Evolutionary conservation across 1,140 invertebrate species (phyloP).

Genomic region (Eufriesea mexicana): DNA sequence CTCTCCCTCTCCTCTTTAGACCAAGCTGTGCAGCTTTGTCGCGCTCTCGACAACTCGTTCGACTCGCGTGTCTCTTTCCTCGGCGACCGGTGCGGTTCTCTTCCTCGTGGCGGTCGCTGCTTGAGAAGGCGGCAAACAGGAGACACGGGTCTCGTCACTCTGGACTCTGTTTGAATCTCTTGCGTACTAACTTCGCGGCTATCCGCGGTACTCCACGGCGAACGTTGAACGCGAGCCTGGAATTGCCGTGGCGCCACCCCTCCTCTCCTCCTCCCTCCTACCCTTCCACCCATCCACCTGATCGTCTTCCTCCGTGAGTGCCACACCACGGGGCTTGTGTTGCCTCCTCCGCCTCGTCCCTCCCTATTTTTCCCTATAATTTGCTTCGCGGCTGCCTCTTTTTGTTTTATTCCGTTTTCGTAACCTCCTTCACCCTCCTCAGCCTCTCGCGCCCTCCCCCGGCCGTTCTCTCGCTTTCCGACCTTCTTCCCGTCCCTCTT

Average conservation of each 20-base stretch:
- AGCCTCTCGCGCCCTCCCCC: conserved; percentile 48
- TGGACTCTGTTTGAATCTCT: conserved; percentile 61
- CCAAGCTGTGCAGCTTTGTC: conserved; percentile 15
- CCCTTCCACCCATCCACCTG: conserved; percentile 57
- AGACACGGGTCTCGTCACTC: conserved; percentile 31
- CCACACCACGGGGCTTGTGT: conserved; percentile 47
- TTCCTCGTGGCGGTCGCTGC: conserved; percentile 22
- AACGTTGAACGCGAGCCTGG: conserved; percentile 79
- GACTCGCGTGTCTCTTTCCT: conserved; percentile 4
- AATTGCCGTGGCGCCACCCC: conserved; percentile 81
- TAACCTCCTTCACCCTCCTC: conserved; percentile 61
- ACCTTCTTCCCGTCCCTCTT: conserved; percentile 1
- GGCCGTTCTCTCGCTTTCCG: conserved; percentile 4
- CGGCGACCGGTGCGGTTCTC: background rate
- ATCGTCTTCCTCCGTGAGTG: conserved; percentile 56
- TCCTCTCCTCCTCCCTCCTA: conserved; percentile 62
- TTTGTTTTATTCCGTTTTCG: conserved; percentile 72
- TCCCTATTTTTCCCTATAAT: conserved; percentile 79
- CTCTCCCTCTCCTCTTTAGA: background rate
- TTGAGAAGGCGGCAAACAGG: conserved; percentile 24
- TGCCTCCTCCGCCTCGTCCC: conserved; percentile 62
- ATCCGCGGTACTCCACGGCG: conserved; percentile 75
- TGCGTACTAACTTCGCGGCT: conserved; percentile 76
- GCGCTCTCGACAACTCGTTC: background rate
- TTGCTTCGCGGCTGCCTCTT: conserved; percentile 71